Evolutionary conservation across 2,113 vertebrate genomes (phyloP).

Genomic region (Nestor notabilis): DNA sequence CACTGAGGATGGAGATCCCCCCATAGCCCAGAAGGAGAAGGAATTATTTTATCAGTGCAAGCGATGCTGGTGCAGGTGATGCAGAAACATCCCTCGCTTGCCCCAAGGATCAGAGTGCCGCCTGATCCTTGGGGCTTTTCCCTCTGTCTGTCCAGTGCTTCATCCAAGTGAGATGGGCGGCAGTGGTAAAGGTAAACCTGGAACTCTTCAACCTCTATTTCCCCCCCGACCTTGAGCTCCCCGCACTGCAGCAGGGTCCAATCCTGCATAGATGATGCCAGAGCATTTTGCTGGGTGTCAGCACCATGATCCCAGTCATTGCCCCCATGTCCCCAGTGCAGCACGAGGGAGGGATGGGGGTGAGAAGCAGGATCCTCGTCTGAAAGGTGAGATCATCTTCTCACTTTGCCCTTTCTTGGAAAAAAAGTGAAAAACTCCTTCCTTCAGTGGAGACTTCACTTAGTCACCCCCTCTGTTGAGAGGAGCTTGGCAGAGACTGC

Average conservation of each 20-base stretch:
- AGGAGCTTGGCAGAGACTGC: constrained; percentile 66
- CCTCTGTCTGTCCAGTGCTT: fast-evolving
- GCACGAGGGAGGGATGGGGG: background rate
- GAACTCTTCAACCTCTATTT: background rate
- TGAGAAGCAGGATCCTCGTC: background rate
- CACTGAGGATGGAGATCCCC: background rate
- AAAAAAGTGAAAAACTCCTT: constrained; percentile 22
- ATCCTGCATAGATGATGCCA: background rate
- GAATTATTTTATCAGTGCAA: background rate
- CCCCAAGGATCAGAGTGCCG: fast-evolving
- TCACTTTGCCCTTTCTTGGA: constrained; percentile 57
- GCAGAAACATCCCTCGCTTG: fast-evolving
- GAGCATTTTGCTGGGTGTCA: fast-evolving
- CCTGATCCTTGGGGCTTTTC: background rate
- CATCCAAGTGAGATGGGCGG: fast-evolving
- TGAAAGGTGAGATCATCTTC: constrained; percentile 74
- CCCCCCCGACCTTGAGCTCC: background rate
- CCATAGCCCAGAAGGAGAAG: background rate
- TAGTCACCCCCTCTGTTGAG: constrained; percentile 76
- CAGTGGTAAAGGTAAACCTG: background rate
- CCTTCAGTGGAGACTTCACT: constrained; percentile 64
- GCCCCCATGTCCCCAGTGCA: fast-evolving
- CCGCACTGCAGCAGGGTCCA: fast-evolving
- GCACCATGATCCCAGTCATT: background rate
- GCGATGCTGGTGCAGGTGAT: background rate